Conservation (phyloP, 2,113 vertebrate genomes). For the Dinomys branickii region DNA sequence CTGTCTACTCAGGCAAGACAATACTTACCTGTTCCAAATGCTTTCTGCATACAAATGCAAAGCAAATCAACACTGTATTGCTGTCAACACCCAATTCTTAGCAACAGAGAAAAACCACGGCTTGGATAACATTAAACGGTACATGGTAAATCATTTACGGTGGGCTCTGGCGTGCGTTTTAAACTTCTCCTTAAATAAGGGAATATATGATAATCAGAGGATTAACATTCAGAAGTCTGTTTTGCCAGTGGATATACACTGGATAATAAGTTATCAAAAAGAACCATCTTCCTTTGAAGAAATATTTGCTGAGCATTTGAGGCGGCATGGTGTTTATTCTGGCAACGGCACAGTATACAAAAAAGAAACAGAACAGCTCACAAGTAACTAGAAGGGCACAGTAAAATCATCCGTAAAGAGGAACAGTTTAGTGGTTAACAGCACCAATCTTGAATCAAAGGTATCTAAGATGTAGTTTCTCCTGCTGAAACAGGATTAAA, state of each 20-base stretch:
- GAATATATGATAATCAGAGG: neutral
- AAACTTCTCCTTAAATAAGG: constrained; percentile 53
- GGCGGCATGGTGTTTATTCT: neutral
- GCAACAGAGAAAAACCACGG: neutral
- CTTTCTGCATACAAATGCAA: neutral
- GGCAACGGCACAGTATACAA: neutral
- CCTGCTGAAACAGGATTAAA: neutral
- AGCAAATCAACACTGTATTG: neutral
- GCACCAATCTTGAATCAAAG: neutral
- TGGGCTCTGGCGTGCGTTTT: neutral
- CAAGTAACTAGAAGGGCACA: neutral
- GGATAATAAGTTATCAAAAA: constrained; percentile 13
- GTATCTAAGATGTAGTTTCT: neutral
- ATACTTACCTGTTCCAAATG: neutral
- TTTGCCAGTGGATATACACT: neutral
- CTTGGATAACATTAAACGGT: constrained; percentile 46
- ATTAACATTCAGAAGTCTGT: constrained; percentile 30
- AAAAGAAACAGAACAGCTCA: neutral
- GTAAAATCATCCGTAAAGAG: neutral
- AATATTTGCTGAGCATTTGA: neutral
- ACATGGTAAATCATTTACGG: constrained; percentile 49
- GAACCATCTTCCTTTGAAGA: neutral
- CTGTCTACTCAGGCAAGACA: neutral
- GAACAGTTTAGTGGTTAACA: neutral
- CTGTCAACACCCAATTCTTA: neutral